Evolutionary conservation across 2,888 invertebrate species (phyloP).

Genomic region (Dilophus febrilis): DNA sequence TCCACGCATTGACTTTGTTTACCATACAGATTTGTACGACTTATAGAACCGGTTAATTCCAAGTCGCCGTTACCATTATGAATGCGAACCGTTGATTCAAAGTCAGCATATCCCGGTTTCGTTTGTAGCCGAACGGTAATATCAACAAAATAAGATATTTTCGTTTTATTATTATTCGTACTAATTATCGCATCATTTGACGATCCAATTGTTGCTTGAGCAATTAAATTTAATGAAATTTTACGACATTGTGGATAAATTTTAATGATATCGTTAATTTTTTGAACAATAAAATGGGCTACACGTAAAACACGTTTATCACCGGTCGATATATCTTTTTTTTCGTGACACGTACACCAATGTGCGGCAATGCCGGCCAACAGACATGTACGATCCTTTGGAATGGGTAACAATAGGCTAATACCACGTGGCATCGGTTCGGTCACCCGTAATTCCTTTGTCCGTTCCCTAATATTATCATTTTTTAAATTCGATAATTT

Average conservation of each 20-base stretch:
- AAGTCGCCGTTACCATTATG: slow-evolving; percentile 16
- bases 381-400: slow-evolving; percentile 53
- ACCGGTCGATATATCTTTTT: slow-evolving; percentile 35
- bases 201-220: slow-evolving; percentile 46
- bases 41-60: slow-evolving; percentile 43
- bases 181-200: slow-evolving; percentile 22
- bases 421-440: slow-evolving; percentile 40
- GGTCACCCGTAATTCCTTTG: slow-evolving; percentile 22
- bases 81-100: slow-evolving; percentile 59
- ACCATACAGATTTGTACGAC: slow-evolving; percentile 65
- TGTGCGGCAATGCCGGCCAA: slow-evolving; percentile 62
- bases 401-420: slow-evolving; percentile 62
- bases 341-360: slow-evolving; percentile 76
- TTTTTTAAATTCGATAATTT: slow-evolving; percentile 33
- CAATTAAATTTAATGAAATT: slow-evolving; percentile 41
- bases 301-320: slow-evolving; percentile 38
- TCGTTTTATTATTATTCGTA: slow-evolving; percentile 16
- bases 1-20: slow-evolving; percentile 61
- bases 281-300: slow-evolving; percentile 40
- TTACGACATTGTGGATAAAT: slow-evolving; percentile 46
- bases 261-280: slow-evolving; percentile 45
- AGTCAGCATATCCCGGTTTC: slow-evolving; percentile 36
- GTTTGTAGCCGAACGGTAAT: slow-evolving; percentile 32
- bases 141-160: slow-evolving; percentile 22
- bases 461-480: slow-evolving; percentile 25